A percentile compares a stretch with the other conserved stretches of the same genome.
These are phyloP conservation scores for Dynastes maya DNA, from an alignment of 2,888 invertebrate genomes.

Conservation along the genomic window DNA sequence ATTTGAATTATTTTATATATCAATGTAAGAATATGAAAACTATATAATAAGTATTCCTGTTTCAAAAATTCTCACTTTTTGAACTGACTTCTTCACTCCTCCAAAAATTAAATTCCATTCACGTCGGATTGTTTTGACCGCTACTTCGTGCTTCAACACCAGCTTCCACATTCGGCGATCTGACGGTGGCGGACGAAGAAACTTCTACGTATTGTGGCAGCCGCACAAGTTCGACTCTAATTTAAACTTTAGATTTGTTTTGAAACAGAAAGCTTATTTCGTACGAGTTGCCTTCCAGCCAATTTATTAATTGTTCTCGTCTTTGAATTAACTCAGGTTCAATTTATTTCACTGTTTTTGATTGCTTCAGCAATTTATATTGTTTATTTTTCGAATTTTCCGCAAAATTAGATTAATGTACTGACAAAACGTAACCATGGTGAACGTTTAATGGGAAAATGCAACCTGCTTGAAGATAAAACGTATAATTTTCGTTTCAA, in stretches of 20 bases:
- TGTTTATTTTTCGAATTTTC: not conserved
- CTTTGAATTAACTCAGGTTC: not conserved
- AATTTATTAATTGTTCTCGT: conserved; percentile 3
- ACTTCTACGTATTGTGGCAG: conserved; percentile 5
- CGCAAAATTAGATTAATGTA: not conserved
- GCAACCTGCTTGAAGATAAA: too few relatives aligned
- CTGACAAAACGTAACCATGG: not conserved
- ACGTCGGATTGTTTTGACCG: too few relatives aligned
- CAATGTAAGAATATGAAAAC: too few relatives aligned
- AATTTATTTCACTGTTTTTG: conserved; percentile 8
- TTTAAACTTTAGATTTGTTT: conserved; percentile 12
- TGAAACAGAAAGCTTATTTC: not conserved
- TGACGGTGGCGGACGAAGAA: not conserved
- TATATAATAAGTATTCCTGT: too few relatives aligned
- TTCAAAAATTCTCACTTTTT: too few relatives aligned
- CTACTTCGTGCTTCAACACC: too few relatives aligned
- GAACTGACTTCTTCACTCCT: too few relatives aligned
- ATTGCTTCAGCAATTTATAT: not conserved
- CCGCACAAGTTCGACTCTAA: not conserved
- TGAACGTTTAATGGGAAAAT: too few relatives aligned
- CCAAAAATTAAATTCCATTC: too few relatives aligned
- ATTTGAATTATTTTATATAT: too few relatives aligned
- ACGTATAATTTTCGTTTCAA: too few relatives aligned
- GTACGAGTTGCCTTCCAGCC: not conserved
- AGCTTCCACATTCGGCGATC: too few relatives aligned